Base-by-base conservation (phyloP, 2,113 vertebrate genomes). In the Stegostoma tigrinum region DNA sequence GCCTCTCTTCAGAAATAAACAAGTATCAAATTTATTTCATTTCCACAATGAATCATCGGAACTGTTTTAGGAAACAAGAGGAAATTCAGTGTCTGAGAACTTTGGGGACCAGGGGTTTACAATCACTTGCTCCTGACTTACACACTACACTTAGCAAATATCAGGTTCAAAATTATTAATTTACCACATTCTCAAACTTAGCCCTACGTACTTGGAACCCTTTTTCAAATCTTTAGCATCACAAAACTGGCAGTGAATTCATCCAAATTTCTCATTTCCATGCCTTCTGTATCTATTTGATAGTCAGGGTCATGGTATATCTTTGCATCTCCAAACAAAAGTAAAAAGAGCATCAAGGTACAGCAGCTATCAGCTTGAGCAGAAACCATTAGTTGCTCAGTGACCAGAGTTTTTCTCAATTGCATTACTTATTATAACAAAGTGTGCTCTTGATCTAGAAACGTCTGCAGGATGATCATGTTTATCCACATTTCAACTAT, bases 401-500 rank as follows among this genome's bases (percentile, higher is more conserved):
- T 91, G 87, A 91, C 34, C 87, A 91, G 87, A 34, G 30, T n/a
- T 91, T 61, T 64, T 17, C 61, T 61, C 87, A 91, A 64, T 64
- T 61, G 34, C 10, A 14, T 61, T 55, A 91, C 55, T 91, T 34
- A n/a, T 30, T 17, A 91, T 30, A 64, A 91, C 15, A 2, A 64
- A 91, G 34, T 91, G 87, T 91, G 52, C 19, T 61, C 15, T 61
- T 64, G 30, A 61, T 34, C 55, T 30, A 38, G 87, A 30, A 52
- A 89, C 10, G 12, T 24, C 85, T 87, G 85, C 45, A 5, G 5
- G 7, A 52, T 45, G 8, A 87, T 52, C 45, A 64, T 34, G 30
- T n/a, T 89, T 52, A 90, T 64, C 87, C 17, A 15, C 55, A n/a
- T 91, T 64, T 91, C 87, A 91, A 91, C 55, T n/a, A 91, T 30